Evolutionary conservation across 2,797 vertebrate species (phyloP).

Genomic region (Rhabdomys pumilio): DNA sequence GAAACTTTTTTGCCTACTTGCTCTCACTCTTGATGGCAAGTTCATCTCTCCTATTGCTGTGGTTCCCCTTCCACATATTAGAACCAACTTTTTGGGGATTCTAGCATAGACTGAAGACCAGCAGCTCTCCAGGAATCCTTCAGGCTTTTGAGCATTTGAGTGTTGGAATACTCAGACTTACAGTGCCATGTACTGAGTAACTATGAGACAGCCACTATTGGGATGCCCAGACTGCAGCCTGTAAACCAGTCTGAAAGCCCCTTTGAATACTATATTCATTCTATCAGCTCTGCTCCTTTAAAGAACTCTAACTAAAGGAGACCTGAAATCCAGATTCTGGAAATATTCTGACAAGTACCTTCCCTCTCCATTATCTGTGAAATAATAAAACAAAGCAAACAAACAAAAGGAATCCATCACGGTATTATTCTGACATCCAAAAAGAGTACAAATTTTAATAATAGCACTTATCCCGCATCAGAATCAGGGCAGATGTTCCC

Average conservation of each 20-base stretch:
- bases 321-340: slow-evolving; percentile 21
- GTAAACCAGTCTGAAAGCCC: neutral
- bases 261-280: neutral
- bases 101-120: neutral
- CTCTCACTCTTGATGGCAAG: neutral
- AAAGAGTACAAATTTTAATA: neutral
- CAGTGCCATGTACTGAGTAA: neutral
- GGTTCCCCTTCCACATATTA: neutral
- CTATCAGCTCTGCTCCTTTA: neutral
- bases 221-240: neutral
- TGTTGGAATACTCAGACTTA: neutral
- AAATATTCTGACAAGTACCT: neutral
- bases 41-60: neutral
- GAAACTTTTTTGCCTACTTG: neutral
- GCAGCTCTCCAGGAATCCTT: neutral
- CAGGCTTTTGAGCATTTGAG: neutral
- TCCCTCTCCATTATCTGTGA: neutral
- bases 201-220: neutral
- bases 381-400: slow-evolving; percentile 47
- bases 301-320: neutral
- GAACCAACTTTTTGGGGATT: neutral
- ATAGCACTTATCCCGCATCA: neutral
- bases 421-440: neutral
- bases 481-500: neutral
- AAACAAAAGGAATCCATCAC: neutral